A percentile compares a stretch with the other conserved stretches of the same genome.
Conservation (phyloP, 2,113 vertebrate genomes). For the Thermophis baileyi region DNA sequence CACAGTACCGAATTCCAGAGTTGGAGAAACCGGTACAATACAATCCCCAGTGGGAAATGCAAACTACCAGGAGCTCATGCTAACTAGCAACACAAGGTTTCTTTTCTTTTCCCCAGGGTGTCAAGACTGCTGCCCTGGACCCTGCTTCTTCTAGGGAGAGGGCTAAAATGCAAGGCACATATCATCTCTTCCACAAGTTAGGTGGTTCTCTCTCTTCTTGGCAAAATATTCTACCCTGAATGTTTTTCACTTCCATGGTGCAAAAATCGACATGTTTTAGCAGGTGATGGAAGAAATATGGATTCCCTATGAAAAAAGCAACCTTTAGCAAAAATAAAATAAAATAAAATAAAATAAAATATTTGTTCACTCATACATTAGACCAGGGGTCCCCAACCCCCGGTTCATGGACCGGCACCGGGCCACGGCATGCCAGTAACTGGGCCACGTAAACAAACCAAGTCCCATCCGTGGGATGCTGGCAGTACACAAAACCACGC, state of each 20-base stretch:
- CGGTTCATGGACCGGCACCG: too few relatives aligned
- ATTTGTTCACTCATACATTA: neutral
- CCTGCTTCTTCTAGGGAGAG: neutral
- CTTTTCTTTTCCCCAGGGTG: neutral
- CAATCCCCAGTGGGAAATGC: constrained; percentile 1
- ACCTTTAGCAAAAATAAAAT: neutral
- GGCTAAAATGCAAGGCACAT: neutral
- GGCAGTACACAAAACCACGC: too few relatives aligned
- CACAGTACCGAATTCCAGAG: neutral
- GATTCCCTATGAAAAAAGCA: neutral
- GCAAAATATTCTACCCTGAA: neutral
- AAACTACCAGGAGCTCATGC: neutral
- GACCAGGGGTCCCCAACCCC: neutral
- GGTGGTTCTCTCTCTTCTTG: neutral
- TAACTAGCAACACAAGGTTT: neutral
- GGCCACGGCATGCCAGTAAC: too few relatives aligned
- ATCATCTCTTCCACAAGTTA: neutral
- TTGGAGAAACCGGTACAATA: constrained; percentile 43
- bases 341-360: too few relatives aligned
- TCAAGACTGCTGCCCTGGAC: neutral
- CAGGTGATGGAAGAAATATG: neutral
- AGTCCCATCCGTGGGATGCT: too few relatives aligned
- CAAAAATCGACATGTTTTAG: neutral
- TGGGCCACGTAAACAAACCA: too few relatives aligned
- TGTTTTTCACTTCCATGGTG: neutral